Evolutionary conservation across 2,888 invertebrate species (phyloP).

Genomic region (Caenorhabditis macrosperma): DNA sequence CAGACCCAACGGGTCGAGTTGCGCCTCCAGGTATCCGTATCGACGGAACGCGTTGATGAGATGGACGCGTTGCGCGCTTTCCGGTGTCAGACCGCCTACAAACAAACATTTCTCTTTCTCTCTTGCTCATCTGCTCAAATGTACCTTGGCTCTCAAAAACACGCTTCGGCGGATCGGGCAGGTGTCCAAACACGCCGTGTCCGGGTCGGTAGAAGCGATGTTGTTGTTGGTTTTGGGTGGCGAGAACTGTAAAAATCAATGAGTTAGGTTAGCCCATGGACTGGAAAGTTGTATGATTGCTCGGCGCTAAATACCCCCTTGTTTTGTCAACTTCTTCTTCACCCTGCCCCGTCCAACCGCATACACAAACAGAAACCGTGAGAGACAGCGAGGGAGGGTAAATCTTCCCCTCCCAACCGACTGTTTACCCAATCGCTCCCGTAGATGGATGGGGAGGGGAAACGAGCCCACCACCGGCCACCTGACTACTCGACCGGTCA

Average conservation of each 20-base stretch:
- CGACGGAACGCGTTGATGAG: slow-evolving; percentile 77
- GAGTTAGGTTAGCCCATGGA: too few species aligned
- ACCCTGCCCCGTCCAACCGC: neutral
- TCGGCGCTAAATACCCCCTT: slow-evolving; percentile 16
- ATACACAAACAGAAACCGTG: slow-evolving; percentile 28
- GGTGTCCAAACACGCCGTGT: slow-evolving; percentile 68
- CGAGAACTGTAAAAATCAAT: slow-evolving; percentile 18
- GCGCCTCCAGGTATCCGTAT: slow-evolving; percentile 77
- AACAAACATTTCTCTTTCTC: slow-evolving; percentile 9
- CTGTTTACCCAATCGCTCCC: slow-evolving; percentile 47
- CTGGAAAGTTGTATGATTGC: neutral
- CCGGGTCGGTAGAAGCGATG: slow-evolving; percentile 65
- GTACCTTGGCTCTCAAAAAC: slow-evolving; percentile 66
- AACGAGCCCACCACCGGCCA: too few species aligned
- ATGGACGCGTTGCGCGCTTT: slow-evolving; percentile 71
- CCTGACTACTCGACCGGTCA: slow-evolving; percentile 45
- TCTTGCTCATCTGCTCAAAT: too few species aligned
- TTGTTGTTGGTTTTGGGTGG: slow-evolving; percentile 20
- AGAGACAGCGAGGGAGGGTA: slow-evolving; percentile 14
- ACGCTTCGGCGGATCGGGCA: slow-evolving; percentile 69
- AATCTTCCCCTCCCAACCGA: neutral
- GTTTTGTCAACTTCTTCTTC: slow-evolving; percentile 45
- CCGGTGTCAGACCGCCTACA: slow-evolving; percentile 62
- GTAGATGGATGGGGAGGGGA: slow-evolving; percentile 29
- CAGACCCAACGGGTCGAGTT: slow-evolving; percentile 77